phyloP scores from a whole-genome alignment of 23 tunicate genomes.

The Trididemnum clinides region DNA sequence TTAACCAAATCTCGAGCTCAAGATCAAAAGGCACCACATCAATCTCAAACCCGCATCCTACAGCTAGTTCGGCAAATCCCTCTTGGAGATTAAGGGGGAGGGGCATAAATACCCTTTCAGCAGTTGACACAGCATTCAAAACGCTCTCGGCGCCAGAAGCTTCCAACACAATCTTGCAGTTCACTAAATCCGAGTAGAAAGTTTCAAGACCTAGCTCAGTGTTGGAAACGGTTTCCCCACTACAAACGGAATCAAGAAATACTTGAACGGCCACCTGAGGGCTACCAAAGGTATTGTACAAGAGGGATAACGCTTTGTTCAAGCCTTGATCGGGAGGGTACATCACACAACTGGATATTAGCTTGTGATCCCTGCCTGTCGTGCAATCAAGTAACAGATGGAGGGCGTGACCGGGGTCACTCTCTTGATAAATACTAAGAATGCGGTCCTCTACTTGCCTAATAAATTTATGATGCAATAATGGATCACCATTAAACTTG shows the following conservation, averaged over 20 bases:
- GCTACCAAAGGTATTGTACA: neutral
- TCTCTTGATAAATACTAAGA: neutral
- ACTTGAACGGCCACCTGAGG: conserved; percentile 4
- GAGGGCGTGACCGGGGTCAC: conserved; percentile 14
- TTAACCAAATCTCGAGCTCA: neutral
- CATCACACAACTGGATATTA: neutral
- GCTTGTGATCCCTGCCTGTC: conserved; percentile 7
- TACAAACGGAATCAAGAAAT: neutral
- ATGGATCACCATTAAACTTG: conserved; percentile 5
- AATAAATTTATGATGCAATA: neutral
- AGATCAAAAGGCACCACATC: conserved; percentile 19
- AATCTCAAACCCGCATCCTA: neutral
- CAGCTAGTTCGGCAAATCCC: neutral
- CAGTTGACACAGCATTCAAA: neutral
- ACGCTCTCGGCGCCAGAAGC: neutral
- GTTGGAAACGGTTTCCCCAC: neutral
- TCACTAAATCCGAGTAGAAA: conserved; percentile 8
- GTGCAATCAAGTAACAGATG: neutral
- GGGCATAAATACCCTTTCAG: no score
- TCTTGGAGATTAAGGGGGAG: neutral
- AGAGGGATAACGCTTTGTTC: neutral
- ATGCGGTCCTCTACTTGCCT: conserved; percentile 23
- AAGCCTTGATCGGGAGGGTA: neutral
- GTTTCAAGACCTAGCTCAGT: conserved; percentile 4
- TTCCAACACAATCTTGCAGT: conserved; percentile 9